A percentile compares a stretch with the other conserved stretches of the same genome.
These are phyloP conservation scores for Lepidocyrtoides sp. DNA, from an alignment of 2,888 invertebrate genomes.

Conservation along the genomic window DNA sequence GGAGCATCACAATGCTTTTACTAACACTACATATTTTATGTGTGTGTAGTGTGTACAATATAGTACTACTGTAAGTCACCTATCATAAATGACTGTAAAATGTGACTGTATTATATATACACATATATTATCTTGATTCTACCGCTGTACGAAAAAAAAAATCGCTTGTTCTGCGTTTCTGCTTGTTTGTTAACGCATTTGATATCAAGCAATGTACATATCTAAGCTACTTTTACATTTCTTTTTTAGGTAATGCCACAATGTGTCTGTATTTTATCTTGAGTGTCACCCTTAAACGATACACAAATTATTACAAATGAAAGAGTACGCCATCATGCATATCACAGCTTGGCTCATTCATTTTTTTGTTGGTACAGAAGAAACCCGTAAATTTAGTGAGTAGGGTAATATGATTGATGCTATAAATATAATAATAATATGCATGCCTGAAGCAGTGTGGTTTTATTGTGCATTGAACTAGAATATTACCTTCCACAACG, in stretches of 20 bases:
- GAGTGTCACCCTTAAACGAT: background rate
- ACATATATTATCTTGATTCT: too few relatives aligned
- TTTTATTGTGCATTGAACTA: slow-evolving; percentile 23
- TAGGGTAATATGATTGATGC: background rate
- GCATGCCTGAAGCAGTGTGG: background rate
- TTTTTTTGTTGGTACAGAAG: background rate
- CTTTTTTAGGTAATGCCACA: background rate
- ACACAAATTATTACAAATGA: slow-evolving; percentile 47
- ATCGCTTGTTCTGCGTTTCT: background rate
- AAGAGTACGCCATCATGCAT: slow-evolving; percentile 14
- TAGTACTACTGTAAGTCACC: background rate
- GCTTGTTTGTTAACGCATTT: background rate
- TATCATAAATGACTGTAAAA: slow-evolving; percentile 41
- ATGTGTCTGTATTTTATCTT: background rate
- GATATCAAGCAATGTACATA: background rate
- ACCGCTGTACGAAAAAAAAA: background rate
- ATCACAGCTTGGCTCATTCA: background rate
- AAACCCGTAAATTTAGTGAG: background rate
- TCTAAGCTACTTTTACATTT: background rate
- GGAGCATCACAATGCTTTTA: background rate
- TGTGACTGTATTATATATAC: background rate
- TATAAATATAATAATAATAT: background rate
- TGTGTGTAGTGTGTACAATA: too few relatives aligned
- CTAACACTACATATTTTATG: too few relatives aligned
- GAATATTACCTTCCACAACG: background rate